These are phyloP conservation scores for Budorcas taxicolor DNA, from an alignment of 2,113 vertebrate species.

Conservation along the genomic window DNA sequence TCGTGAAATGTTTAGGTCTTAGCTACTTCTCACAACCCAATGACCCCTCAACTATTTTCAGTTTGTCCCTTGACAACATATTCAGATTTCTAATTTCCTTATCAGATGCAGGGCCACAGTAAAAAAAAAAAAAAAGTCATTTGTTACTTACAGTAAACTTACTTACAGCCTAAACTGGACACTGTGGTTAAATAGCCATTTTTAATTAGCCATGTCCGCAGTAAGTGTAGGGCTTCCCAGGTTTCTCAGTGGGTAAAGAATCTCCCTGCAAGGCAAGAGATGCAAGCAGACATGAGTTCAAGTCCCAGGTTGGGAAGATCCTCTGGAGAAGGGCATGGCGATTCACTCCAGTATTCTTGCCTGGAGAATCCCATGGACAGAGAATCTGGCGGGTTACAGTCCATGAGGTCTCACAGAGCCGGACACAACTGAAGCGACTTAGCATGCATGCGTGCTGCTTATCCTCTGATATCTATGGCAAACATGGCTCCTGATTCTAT, in stretches of 20 bases:
- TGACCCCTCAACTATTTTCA: background rate
- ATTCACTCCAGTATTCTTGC: background rate
- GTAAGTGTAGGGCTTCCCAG: background rate
- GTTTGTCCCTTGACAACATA: background rate
- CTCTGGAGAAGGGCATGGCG: background rate
- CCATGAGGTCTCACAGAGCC: background rate
- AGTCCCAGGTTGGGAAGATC: background rate
- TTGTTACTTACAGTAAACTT: background rate
- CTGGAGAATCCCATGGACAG: background rate
- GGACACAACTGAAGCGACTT: background rate
- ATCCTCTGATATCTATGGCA: background rate
- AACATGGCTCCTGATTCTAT: background rate
- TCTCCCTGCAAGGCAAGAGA: background rate
- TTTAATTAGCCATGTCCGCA: background rate
- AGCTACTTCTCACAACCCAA: background rate
- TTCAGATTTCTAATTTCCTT: slow-evolving; percentile 20
- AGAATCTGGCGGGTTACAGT: background rate
- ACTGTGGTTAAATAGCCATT: background rate
- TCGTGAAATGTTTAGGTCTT: background rate
- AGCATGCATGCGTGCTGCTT: background rate
- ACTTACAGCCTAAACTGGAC: background rate
- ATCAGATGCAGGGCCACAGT: background rate
- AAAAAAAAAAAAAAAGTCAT: background rate
- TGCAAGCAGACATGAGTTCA: background rate
- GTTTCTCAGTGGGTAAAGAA: background rate